Evolutionary conservation across 2,797 vertebrate species (phyloP), one percentile per base, ranked within the genome.

Genomic region (Thalassophryne amazonica): DNA sequence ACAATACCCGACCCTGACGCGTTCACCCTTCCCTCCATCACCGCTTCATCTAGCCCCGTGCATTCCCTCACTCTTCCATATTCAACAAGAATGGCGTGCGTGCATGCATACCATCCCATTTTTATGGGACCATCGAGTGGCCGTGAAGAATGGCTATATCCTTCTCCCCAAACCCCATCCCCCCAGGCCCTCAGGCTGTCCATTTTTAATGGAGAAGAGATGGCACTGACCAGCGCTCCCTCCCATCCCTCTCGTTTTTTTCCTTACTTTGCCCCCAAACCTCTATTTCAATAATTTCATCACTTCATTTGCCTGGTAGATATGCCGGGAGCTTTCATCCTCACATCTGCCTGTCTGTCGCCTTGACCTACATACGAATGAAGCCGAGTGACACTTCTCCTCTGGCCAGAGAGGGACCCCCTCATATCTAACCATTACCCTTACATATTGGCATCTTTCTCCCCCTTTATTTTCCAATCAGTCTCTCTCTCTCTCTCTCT

Each of bases 321-420:
- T 78, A 69, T 52, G 57, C 57, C 56, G 31, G 66, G 62, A 76
- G 65, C 55, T 64, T 86, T 88, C 82, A 80, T 63, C 18, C 56
- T 40, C 18, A 38, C 27, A 17, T 33, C 48, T 11, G 21, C 22
- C 17, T 28, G 66, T 60, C 49, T 20, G 35, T 83, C 76, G 87
- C 81, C 79, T 88, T 93, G 91, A 93, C 92, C 90, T 88, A 94
- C 86, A 92, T 94, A 89, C 72, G 61, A 78, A 73, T 62, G 73
- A 83, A 85, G 90, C 16, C 80, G 83, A 88, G 77, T 86, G 88
- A 91, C 81, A 89, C 80, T 83, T 83, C 86, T 89, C 84, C 40
- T 78, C 86, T 88, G 91, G 90, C 86, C 88, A 86, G 83, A 87
- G 85, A 80, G 65, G 54, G 84, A 86, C 67, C 64, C n/a, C 43